These are phyloP conservation scores for Euphonia xanthogaster DNA, from an alignment of 2,797 vertebrate genomes.

Conservation along the genomic window DNA sequence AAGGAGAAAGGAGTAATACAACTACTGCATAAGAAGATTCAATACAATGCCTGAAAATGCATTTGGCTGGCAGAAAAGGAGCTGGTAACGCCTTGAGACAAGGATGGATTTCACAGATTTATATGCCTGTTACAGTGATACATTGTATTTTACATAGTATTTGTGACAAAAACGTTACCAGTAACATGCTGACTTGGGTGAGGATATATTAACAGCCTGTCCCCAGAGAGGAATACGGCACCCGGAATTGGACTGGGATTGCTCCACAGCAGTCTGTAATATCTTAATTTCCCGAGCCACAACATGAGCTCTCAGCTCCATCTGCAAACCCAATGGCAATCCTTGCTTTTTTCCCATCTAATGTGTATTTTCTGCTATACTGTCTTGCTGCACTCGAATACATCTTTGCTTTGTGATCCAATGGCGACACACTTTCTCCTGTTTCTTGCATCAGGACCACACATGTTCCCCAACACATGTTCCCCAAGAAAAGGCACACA, in stretches of 20 bases:
- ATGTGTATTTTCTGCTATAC: not conserved
- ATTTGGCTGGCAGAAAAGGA: not conserved
- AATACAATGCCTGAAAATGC: not conserved
- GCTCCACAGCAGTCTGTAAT: not conserved
- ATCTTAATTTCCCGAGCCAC: not conserved
- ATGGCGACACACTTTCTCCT: not conserved
- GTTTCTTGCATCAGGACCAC: not conserved
- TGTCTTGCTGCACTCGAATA: not conserved
- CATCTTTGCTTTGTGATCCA: not conserved
- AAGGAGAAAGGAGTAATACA: not conserved
- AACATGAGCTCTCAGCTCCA: not conserved
- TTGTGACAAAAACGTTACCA: not conserved
- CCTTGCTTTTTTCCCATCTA: not conserved
- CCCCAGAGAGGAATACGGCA: not conserved
- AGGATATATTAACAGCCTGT: not conserved
- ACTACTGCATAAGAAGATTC: not conserved
- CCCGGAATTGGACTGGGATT: not conserved
- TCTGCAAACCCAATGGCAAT: not conserved
- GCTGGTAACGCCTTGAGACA: not conserved
- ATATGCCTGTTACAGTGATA: not conserved
- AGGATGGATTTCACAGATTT: not conserved
- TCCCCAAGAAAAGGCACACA: not conserved
- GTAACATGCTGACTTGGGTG: not conserved
- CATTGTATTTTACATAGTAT: not conserved
- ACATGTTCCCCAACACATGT: not conserved